Conservation (phyloP, 2,113 vertebrate species). For the Cryptotis parvus region DNA sequence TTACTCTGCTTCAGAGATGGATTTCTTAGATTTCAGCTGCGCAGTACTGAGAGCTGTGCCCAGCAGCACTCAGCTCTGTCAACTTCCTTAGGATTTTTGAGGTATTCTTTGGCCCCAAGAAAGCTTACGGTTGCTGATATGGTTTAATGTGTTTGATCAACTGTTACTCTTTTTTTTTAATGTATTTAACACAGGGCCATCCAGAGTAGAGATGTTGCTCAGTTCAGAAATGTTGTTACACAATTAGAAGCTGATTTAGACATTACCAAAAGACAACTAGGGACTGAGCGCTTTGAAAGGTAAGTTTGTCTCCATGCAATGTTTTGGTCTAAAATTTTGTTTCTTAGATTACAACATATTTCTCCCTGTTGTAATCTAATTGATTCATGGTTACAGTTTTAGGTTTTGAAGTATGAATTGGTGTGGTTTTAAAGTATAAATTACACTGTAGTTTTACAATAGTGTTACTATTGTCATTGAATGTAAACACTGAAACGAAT, state of each 20-base stretch:
- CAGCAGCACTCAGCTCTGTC: too few relatives aligned
- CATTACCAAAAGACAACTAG: slow-evolving; percentile 89
- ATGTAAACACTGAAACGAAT: slow-evolving; percentile 43
- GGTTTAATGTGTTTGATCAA: slow-evolving; percentile 51
- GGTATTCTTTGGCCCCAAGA: slow-evolving; percentile 20
- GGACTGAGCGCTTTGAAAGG: slow-evolving; percentile 90
- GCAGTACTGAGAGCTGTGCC: too few relatives aligned
- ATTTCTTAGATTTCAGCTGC: too few relatives aligned
- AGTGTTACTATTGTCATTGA: not conserved
- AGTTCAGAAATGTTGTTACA: slow-evolving; percentile 87
- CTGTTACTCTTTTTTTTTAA: slow-evolving; percentile 3
- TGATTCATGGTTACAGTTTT: too few relatives aligned
- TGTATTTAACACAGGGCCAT: slow-evolving; percentile 76
- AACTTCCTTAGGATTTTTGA: not conserved
- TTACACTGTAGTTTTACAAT: not conserved
- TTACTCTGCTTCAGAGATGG: not conserved
- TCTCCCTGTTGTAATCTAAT: not conserved
- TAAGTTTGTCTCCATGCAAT: slow-evolving; percentile 68
- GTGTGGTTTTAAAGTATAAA: slow-evolving; percentile 49
- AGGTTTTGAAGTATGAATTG: not conserved
- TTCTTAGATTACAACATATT: slow-evolving; percentile 49
- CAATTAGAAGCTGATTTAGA: slow-evolving; percentile 88
- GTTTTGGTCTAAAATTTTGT: slow-evolving; percentile 31
- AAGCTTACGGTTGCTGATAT: slow-evolving; percentile 34
- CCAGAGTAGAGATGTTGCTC: slow-evolving; percentile 86